Evolutionary conservation across 2,797 vertebrate genomes (phyloP), one percentile per base, ranked within the genome.

Genomic region (Pipistrellus pygmaeus): DNA sequence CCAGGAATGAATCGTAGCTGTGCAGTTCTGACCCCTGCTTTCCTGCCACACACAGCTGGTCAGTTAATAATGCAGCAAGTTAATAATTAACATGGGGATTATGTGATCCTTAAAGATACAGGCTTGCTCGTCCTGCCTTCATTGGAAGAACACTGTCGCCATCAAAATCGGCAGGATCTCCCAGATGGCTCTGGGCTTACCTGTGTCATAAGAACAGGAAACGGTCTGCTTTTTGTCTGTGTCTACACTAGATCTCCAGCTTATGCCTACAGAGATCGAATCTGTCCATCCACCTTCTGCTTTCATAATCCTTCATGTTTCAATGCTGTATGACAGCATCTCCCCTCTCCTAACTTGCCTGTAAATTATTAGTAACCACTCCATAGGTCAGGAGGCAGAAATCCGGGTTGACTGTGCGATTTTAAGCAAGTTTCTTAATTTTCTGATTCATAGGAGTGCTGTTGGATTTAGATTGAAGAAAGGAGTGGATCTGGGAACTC

Each of bases 41-140:
- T 93, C 35, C 94, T 32, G 23, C 68, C 27, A 30, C 20, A 68
- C 35, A 73, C 38, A 88, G 38, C 64, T 55, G 83, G 57, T 64
- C 85, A 48, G 83, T 91, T 82, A 92, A 85, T 76, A 93, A 93
- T 80, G 68, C 73, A 96, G 78, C 41, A 87, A 91, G 66, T 96
- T 93, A 95, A 94, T 95, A 81, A 94, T 95, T 97, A 87, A 91
- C 73, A 71, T 38, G 60, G 51, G 35, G 46, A 13, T 73, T 60
- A 18, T 60, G 11, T 84, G 80, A 78, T 68, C 85, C 80, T 90
- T 76, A 80, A 93, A 93, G 82, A 72, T 9, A 30, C 48, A 88
- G 53, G 11, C 44, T 57, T 21, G 3, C 18, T 57, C 1, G 0
- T 14, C 57, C 71, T 7, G 0, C 38, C 41, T 38, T 76, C 38